Conservation (phyloP, 2,888 invertebrate genomes). For the Cylloceria caligata region DNA sequence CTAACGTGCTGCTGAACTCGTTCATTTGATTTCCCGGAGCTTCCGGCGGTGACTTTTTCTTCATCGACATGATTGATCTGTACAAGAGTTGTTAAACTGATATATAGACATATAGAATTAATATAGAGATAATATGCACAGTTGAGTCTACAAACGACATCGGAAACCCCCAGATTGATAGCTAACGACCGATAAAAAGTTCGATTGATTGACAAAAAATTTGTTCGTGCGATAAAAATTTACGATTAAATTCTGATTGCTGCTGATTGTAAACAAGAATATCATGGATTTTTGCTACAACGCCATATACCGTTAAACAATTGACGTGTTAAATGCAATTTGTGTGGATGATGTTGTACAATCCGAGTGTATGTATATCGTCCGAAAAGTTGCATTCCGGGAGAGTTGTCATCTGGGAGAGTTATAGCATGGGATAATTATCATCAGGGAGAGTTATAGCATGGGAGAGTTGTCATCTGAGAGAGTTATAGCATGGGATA, state of each 20-base stretch:
- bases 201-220: conserved; percentile 31
- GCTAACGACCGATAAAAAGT: conserved; percentile 1
- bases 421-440: too few species aligned
- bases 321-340: too few species aligned
- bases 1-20: conserved; percentile 82
- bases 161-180: conserved; percentile 15
- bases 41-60: conserved; percentile 70
- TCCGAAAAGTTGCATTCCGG: too few species aligned
- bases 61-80: conserved; percentile 71
- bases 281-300: too few species aligned
- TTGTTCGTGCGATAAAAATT: conserved; percentile 36
- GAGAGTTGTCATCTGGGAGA: too few species aligned
- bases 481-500: too few species aligned
- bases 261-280: conserved; percentile 21
- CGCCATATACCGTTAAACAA: too few species aligned
- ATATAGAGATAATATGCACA: not conserved
- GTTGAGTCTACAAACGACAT: not conserved
- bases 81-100: conserved; percentile 29
- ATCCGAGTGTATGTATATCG: too few species aligned
- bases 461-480: too few species aligned
- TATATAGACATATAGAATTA: not conserved
- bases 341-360: too few species aligned
- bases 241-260: conserved; percentile 34
- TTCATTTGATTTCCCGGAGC: conserved; percentile 75
- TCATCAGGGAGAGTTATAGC: too few species aligned